A percentile compares a stretch with the other conserved stretches of the same genome.
phyloP scores from a whole-genome alignment of 2,113 vertebrate genomes.

The Girardinichthys multiradiatus region DNA sequence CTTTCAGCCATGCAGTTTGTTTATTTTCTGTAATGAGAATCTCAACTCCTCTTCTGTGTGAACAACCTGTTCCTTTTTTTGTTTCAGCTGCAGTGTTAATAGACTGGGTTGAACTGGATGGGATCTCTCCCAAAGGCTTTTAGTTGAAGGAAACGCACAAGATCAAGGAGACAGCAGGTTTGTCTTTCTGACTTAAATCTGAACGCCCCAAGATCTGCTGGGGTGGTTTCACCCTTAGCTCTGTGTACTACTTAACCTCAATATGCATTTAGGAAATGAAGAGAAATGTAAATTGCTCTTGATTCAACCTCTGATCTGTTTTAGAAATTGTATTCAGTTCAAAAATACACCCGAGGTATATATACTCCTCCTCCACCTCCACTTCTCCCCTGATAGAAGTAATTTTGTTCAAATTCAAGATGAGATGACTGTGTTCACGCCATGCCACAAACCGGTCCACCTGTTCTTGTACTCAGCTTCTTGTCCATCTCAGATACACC shows the following conservation, averaged over 20 bases:
- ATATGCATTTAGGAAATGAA: too few relatives aligned
- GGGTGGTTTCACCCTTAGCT: slow-evolving; percentile 4
- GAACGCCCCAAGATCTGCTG: slow-evolving; percentile 23
- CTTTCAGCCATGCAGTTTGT: not conserved
- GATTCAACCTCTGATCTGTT: too few relatives aligned
- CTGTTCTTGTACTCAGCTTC: too few relatives aligned
- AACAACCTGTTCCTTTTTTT: slow-evolving; percentile 48
- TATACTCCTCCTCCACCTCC: too few relatives aligned
- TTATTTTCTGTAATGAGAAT: slow-evolving; percentile 14
- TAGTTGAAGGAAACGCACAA: slow-evolving; percentile 7
- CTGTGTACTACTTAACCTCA: not conserved
- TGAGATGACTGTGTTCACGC: too few relatives aligned
- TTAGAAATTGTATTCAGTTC: too few relatives aligned
- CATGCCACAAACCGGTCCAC: too few relatives aligned
- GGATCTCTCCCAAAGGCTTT: slow-evolving; percentile 33
- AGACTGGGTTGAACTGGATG: slow-evolving; percentile 28
- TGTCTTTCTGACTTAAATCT: slow-evolving; percentile 37
- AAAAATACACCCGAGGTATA: too few relatives aligned
- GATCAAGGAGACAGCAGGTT: slow-evolving; percentile 47
- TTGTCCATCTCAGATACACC: too few relatives aligned
- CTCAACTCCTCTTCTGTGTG: slow-evolving; percentile 41
- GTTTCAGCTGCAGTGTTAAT: slow-evolving; percentile 56
- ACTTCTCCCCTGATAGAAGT: too few relatives aligned
- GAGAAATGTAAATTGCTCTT: too few relatives aligned
- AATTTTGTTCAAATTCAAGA: too few relatives aligned